phyloP scores from a whole-genome alignment of 1,140 invertebrate species.

The Dendroctonus ponderosae region DNA sequence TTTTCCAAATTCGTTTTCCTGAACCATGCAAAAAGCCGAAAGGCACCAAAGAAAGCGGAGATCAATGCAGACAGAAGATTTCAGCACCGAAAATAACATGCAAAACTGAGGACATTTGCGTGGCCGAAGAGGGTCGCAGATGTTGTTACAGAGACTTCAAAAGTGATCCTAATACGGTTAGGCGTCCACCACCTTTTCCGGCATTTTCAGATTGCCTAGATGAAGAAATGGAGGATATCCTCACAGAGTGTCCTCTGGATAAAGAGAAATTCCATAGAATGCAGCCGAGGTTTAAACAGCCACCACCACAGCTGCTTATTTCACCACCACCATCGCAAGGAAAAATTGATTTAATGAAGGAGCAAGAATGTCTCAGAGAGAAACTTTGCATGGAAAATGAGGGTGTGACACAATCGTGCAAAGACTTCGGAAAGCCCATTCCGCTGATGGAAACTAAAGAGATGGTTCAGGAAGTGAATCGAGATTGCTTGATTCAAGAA shows the following conservation, averaged over 20 bases:
- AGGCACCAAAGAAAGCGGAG: neutral
- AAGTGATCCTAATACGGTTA: neutral
- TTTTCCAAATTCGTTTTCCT: slow-evolving; percentile 19
- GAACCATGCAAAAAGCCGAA: slow-evolving; percentile 15
- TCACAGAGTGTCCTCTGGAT: slow-evolving; percentile 33
- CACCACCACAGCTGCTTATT: neutral
- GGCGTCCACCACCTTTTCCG: slow-evolving; percentile 26
- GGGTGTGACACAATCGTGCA: slow-evolving; percentile 29
- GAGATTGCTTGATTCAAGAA: slow-evolving; percentile 22
- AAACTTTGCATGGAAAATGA: slow-evolving; percentile 28
- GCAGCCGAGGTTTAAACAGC: slow-evolving; percentile 26
- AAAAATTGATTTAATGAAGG: slow-evolving; percentile 26
- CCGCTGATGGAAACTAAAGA: slow-evolving; percentile 20
- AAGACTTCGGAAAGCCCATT: slow-evolving; percentile 26
- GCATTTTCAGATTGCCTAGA: slow-evolving; percentile 33
- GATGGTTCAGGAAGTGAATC: slow-evolving; percentile 13
- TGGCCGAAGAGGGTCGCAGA: neutral
- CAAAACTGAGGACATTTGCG: neutral
- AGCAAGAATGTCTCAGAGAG: slow-evolving; percentile 28
- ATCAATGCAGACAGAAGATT: neutral
- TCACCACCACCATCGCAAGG: slow-evolving; percentile 24
- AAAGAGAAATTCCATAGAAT: slow-evolving; percentile 23
- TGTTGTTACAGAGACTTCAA: slow-evolving; percentile 7
- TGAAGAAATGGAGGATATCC: slow-evolving; percentile 33
- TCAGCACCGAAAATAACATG: slow-evolving; percentile 6